Evolutionary conservation across 2,797 vertebrate genomes (phyloP), one percentile per base, ranked within the genome.

Genomic region (Lepilemur septentrionalis): DNA sequence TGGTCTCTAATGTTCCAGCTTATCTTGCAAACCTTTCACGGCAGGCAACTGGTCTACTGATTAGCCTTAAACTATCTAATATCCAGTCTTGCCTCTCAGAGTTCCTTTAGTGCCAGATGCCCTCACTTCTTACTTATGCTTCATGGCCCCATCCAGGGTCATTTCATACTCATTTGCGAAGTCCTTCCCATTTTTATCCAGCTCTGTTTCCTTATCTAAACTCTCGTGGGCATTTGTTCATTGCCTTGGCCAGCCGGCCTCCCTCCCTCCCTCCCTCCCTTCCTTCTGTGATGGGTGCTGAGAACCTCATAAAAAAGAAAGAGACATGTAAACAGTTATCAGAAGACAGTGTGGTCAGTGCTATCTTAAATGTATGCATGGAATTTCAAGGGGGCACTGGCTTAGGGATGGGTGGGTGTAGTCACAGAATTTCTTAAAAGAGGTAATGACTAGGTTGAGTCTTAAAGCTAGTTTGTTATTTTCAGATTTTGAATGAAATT

Each of bases 401-500:
- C 52, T 57, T 35, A 17, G 20, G 50, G 22, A 13, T 82, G 35
- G 48, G 10, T 38, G 15, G 14, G 1, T 46, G 8, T 57, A n/a
- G 76, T 95, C 35, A 73, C 46, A 79, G n/a, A 73, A 30, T 91
- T 96, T 96, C 23, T 41, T 78, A 32, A 92, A 96, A 97, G 95
- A 94, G 38, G 30, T 2, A 2, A 80, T 73, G 94, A 85, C 91
- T 86, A 94, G 96, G 78, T 97, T 98, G 97, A 93, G 84, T 97
- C 97, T 97, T 55, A 52, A 97, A 97, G 76, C 81, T 96, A 89
- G 73, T 96, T 95, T 96, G 93, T 97, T 98, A 98, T 97, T 98
- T 98, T 95, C 89, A 95, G 96, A 97, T 91, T 96, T 96, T 96
- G 98, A 98, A 98, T 97, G 90, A 98, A 98, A 98, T 95, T 25